Percentiles rank a stretch among this genome's conserved stretches.
Conservation (phyloP, 2,113 vertebrate genomes). For the Thomomys bottae region DNA sequence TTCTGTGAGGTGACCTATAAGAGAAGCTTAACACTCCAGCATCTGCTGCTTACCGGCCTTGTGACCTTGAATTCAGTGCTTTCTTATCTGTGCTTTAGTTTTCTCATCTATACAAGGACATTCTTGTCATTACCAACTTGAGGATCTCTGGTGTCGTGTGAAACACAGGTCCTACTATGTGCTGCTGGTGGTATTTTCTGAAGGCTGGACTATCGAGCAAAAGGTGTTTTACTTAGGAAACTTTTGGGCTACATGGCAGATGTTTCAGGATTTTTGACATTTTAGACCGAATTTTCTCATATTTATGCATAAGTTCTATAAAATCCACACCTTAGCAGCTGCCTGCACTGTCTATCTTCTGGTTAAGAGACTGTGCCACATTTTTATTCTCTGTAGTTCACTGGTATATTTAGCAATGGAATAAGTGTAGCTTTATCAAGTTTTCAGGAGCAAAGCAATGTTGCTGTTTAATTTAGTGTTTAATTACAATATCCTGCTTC, state of each 20-base stretch:
- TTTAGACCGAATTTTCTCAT: slow-evolving; percentile 36
- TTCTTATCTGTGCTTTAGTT: background rate
- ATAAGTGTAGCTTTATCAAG: slow-evolving; percentile 41
- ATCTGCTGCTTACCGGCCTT: background rate
- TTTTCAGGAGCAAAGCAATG: slow-evolving; percentile 57
- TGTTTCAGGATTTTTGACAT: slow-evolving; percentile 19
- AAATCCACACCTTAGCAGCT: slow-evolving; percentile 41
- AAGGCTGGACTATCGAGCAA: background rate
- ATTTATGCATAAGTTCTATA: slow-evolving; percentile 47
- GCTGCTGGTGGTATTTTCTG: rapidly evolving
- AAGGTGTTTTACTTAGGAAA: slow-evolving; percentile 13
- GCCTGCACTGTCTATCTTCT: slow-evolving; percentile 48
- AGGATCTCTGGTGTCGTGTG: background rate
- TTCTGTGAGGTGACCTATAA: background rate
- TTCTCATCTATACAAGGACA: background rate
- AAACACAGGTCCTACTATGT: background rate
- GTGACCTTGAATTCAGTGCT: background rate
- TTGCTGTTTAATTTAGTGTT: slow-evolving; percentile 62
- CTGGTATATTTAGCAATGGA: slow-evolving; percentile 18
- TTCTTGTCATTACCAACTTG: background rate
- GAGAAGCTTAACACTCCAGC: background rate
- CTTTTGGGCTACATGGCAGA: background rate
- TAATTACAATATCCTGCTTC: slow-evolving; percentile 70
- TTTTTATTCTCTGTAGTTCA: slow-evolving; percentile 58
- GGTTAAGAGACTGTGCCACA: slow-evolving; percentile 35